Evolutionary conservation across 2,888 invertebrate species (phyloP), one percentile per base, ranked within the genome.

Genomic region (Hypselothyrea guttata): DNA sequence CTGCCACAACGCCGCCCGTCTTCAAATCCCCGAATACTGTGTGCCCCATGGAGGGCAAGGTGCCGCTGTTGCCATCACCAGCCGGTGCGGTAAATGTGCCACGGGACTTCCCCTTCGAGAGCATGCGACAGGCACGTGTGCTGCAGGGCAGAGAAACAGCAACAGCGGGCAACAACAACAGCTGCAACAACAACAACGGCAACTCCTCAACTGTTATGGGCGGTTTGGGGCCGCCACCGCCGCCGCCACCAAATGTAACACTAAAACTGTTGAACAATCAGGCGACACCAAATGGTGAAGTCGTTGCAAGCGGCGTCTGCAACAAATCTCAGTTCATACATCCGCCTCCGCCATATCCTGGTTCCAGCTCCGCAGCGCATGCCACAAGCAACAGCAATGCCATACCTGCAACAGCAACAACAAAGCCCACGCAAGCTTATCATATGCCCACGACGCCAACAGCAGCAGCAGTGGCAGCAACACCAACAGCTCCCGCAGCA

Each of bases 41-140:
- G 68, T 96, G 96, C 71, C 96, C 96, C 2, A 93, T 94, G 91
- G 95, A 95, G 87, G 94, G 94, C 77, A 95, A 95, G 90, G 91
- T 92, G 59, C 90, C 89, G 35, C 90, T 92, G 81, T 91, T 92
- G 76, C 91, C 91, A 75, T 61, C 85, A 11, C 92, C 90, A 89
- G 92, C 74, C 15, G 91, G 91, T 33, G 86, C 90, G 88, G 60
- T 72, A 4, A 68, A 68, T 28, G 84, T 66, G 62, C 75, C 68
- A 28, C 91, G 92, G 86, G 93, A 93, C 87, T 97, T 94, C 90
- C 96, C 97, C 35, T 97, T 97, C 89, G 95, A 96, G 85, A 96
- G 96, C 90, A 97, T 97, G 97, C 96, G 96, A 41, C 95, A 95
- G 87, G 95, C 95, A 65, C 93, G 96, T 89, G 95, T 96, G 45